Evolutionary conservation across 2,888 invertebrate genomes (phyloP), one percentile per base, ranked within the genome.

Genomic region (Pollenia angustigena): DNA sequence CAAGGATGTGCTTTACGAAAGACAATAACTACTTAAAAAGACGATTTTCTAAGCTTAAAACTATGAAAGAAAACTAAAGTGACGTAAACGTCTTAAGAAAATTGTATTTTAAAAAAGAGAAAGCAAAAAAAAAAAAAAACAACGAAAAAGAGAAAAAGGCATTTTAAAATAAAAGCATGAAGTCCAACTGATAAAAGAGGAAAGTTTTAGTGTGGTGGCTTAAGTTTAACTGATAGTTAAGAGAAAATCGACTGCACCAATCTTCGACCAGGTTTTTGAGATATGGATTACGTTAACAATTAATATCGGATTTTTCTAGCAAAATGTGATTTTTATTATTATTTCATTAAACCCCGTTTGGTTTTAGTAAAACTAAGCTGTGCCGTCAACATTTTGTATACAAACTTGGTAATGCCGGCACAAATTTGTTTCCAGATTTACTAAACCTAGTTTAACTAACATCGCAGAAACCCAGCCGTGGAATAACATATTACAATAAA

Each of bases 1-100:
- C 81, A 84, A 72, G 74, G 76, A 84, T 87, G 50, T 81, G 64
- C 76, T 82, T 40, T 62, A 76, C 6, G 42, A 72, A 88, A 90
- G 90, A 89, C 90, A 91, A 90, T 90, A 91, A 92, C 91, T 92
- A 91, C 92, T 92, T 92, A 91, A 90, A 89, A 89, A 89, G 90
- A 89, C 91, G 92, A 92, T 92, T 92, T 87, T 87, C 90, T 88
- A 79, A 91, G 91, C 92, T 92, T 92, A 91, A 83, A 88, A 89
- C 83, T 84, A 81, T 87, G 66, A 68, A 52, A 85, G 84, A 72
- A 81, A 76, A 75, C 72, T 82, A 85, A 82, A 86, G 79, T 82
- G 83, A 83, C 83, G 80, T 86, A 71, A 82, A 86, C 75, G 71
- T 80, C 69, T 86, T 83, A 62, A 68, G 74, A 82, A 85, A 75